Conservation (phyloP, 2,797 vertebrate genomes). For the Poeciliopsis turneri region DNA sequence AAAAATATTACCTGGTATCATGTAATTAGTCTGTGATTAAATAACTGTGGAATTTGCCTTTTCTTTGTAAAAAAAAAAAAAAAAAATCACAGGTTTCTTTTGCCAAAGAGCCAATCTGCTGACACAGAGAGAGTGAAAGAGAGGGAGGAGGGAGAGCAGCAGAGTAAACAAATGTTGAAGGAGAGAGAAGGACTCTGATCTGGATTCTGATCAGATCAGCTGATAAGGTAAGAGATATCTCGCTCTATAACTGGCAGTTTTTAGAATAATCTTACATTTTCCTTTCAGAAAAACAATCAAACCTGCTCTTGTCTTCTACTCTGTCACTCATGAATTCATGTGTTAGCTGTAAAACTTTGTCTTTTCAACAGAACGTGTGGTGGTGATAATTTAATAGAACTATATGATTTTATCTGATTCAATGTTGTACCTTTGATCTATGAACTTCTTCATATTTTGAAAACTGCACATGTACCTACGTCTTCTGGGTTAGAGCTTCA, state of each 20-base stretch:
- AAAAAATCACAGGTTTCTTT: conserved; percentile 45
- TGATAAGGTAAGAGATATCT: conserved; percentile 77
- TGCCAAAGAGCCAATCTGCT: conserved; percentile 66
- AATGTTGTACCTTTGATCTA: not conserved
- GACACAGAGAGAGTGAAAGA: conserved; percentile 40
- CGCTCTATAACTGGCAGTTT: conserved; percentile 22
- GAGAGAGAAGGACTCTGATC: conserved; percentile 64
- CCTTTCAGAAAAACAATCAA: not conserved
- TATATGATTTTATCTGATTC: conserved; percentile 3
- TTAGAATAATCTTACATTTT: conserved; percentile 5
- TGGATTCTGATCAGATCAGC: conserved; percentile 74
- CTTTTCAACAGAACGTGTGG: conserved; percentile 6
- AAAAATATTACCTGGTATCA: not conserved
- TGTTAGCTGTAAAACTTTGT: not conserved
- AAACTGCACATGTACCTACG: not conserved
- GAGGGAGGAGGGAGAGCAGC: conserved; percentile 48
- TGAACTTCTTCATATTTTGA: not conserved
- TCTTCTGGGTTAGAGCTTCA: not conserved
- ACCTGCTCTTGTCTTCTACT: not conserved
- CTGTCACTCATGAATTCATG: not conserved
- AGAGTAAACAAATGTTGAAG: conserved; percentile 63
- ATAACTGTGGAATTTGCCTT: conserved; percentile 6
- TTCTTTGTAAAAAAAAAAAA: not conserved
- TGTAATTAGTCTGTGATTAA: not conserved
- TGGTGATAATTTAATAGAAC: conserved; percentile 11